Evolutionary conservation across 2,113 vertebrate genomes (phyloP).

Genomic region (Thamnaconus septentrionalis): DNA sequence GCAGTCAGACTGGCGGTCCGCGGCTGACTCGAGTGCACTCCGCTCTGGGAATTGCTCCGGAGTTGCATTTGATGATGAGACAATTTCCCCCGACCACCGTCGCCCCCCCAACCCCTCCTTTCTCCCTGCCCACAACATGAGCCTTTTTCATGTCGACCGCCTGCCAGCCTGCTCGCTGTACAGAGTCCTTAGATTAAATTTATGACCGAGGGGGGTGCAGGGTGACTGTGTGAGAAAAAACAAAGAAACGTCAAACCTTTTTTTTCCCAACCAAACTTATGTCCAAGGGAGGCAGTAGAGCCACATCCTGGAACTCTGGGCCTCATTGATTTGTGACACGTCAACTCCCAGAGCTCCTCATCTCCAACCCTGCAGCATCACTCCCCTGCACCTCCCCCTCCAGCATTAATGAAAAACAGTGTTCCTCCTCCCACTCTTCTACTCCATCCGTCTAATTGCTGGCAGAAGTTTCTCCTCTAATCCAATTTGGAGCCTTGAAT

Average conservation of each 20-base stretch:
- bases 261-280: slow-evolving; percentile 1
- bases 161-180: no score
- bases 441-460: slow-evolving; percentile 53
- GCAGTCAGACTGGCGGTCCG: not conserved
- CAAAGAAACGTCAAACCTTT: slow-evolving; percentile 22
- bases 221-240: no score
- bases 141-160: not conserved
- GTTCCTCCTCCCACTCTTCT: slow-evolving; percentile 55
- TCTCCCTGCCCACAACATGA: slow-evolving; percentile 13
- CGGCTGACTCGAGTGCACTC: slow-evolving; percentile 4
- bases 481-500: slow-evolving; percentile 58
- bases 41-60: slow-evolving; percentile 4
- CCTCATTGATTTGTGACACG: slow-evolving; percentile 43
- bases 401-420: slow-evolving; percentile 59
- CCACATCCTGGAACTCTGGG: slow-evolving; percentile 17
- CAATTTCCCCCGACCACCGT: not conserved
- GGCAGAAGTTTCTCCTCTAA: slow-evolving; percentile 54
- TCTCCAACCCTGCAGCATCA: slow-evolving; percentile 36
- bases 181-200: slow-evolving; percentile 19
- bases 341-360: slow-evolving; percentile 25
- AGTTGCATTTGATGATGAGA: slow-evolving; percentile 23
- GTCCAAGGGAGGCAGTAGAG: slow-evolving; percentile 29
- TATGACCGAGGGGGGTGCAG: slow-evolving; percentile 18
- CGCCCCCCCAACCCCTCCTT: not conserved
- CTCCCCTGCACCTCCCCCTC: slow-evolving; percentile 19